These are phyloP conservation scores for Aplodontia rufa DNA, from an alignment of 2,113 vertebrate species.

Conservation along the genomic window DNA sequence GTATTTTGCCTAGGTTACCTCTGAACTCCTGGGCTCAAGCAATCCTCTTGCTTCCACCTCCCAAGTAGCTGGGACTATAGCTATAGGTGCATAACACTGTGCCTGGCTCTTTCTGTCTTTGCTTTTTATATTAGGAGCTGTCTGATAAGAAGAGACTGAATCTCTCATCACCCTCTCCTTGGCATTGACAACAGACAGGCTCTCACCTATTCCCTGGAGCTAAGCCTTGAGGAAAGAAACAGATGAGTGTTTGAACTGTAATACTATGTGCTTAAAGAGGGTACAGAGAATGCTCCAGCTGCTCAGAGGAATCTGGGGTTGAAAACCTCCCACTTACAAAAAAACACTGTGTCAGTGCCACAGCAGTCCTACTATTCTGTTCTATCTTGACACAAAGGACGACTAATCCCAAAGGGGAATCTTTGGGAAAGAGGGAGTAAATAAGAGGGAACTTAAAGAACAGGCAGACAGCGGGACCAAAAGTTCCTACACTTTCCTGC, in stretches of 20 bases:
- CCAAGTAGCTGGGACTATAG: neutral
- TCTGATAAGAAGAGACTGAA: neutral
- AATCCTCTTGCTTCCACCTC: neutral
- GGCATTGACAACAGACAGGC: neutral
- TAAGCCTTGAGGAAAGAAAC: neutral
- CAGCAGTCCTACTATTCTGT: neutral
- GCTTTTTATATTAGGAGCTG: neutral
- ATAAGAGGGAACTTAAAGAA: neutral
- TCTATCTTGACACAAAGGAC: conserved; percentile 27
- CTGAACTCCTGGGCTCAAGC: neutral
- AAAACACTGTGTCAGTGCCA: conserved; percentile 47
- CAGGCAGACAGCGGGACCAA: neutral
- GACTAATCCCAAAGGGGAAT: conserved; percentile 16
- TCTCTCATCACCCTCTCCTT: neutral
- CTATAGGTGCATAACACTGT: neutral
- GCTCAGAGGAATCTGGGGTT: neutral
- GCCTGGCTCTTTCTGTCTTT: neutral
- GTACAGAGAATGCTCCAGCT: neutral
- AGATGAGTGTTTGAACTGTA: neutral
- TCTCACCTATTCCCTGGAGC: neutral
- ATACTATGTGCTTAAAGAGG: neutral
- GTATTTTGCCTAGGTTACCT: neutral
- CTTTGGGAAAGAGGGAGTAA: neutral
- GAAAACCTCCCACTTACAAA: neutral
- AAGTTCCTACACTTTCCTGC: neutral